Evolutionary conservation across 2,888 invertebrate genomes (phyloP), one percentile per base, ranked within the genome.

Genomic region (Melitaea athalia): DNA sequence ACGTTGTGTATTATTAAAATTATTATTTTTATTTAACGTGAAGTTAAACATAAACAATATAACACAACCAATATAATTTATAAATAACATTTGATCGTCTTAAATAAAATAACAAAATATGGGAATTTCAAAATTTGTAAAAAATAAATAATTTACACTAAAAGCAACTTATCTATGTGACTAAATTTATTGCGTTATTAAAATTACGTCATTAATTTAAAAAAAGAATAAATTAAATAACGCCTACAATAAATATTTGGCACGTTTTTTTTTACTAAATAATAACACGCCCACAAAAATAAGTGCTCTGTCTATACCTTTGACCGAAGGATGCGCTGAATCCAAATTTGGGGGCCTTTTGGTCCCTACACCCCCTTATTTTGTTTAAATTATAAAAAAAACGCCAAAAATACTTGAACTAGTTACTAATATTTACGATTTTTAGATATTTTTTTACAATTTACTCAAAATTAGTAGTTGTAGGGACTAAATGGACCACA

Each of bases 201-300:
- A 55, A 14, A 50, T 52, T 61, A 68, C 59, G 69, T 71, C 55
- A 61, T 47, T n/a, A 11, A 47, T 63, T 59, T 45, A 31, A 57
- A 14, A 38, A 14, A 55, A 55, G 10, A 55, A 55, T 55, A 55
- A 55, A 55, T 31, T 33, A 55, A 5, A 49, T n/a, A 45, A 61
- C 55, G 38, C 17, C 55, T 68, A 72, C 59, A 73, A 66, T 72
- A 74, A 69, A 73, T 72, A 76, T 77, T 76, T 78, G 77, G 76
- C 77, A 77, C 73, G 15, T 72, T 71, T 71, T 64, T n/a, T 31
- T 55, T 55, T 5, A n/a, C 53, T 52, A 11, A 33, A n/a, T 24
- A 24, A 17, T 53, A 31, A 53, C 5, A 11, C 24, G 52, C 60
- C 57, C 59, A 57, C 66, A 67, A 63, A 63, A 65, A 72, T 59